phyloP scores from a whole-genome alignment of 1,140 invertebrate genomes.

The Pteromalus puparum region DNA sequence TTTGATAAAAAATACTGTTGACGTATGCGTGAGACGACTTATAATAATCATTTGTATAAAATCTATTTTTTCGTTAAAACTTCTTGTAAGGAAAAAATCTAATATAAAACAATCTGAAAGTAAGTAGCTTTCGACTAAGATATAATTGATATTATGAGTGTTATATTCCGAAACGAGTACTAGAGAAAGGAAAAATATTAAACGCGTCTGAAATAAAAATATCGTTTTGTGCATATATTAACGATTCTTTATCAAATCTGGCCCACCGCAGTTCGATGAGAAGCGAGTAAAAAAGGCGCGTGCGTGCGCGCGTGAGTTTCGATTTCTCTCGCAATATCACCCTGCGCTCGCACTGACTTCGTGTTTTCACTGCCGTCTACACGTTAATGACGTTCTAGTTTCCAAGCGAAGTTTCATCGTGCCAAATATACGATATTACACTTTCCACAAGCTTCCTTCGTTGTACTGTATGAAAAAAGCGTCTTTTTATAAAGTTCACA shows the following conservation, averaged over 20 bases:
- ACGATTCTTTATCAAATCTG: slow-evolving; percentile 7
- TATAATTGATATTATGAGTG: slow-evolving; percentile 21
- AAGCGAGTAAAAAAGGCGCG: neutral
- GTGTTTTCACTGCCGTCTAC: slow-evolving; percentile 16
- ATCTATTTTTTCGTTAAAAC: slow-evolving; percentile 28
- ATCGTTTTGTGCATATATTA: neutral
- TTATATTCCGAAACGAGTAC: slow-evolving; percentile 10
- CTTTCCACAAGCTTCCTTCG: slow-evolving; percentile 20
- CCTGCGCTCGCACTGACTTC: slow-evolving; percentile 1
- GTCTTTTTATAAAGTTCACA: slow-evolving; percentile 9
- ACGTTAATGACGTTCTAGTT: slow-evolving; percentile 23
- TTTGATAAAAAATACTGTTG: slow-evolving; percentile 11
- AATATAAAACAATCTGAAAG: slow-evolving; percentile 37
- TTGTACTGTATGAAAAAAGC: slow-evolving; percentile 10
- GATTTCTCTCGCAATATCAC: neutral
- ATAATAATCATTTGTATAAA: slow-evolving; percentile 35
- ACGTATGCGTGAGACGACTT: slow-evolving; percentile 28
- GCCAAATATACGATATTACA: slow-evolving; percentile 35
- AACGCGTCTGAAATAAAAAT: neutral
- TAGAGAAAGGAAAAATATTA: neutral
- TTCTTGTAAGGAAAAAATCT: slow-evolving; percentile 19
- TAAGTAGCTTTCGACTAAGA: slow-evolving; percentile 38
- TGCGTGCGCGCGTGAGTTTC: neutral
- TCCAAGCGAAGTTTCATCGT: slow-evolving; percentile 33
- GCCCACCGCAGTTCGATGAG: slow-evolving; percentile 16